Base-by-base conservation (phyloP, 2,113 vertebrate genomes). In the Entomyzon cyanotis region DNA sequence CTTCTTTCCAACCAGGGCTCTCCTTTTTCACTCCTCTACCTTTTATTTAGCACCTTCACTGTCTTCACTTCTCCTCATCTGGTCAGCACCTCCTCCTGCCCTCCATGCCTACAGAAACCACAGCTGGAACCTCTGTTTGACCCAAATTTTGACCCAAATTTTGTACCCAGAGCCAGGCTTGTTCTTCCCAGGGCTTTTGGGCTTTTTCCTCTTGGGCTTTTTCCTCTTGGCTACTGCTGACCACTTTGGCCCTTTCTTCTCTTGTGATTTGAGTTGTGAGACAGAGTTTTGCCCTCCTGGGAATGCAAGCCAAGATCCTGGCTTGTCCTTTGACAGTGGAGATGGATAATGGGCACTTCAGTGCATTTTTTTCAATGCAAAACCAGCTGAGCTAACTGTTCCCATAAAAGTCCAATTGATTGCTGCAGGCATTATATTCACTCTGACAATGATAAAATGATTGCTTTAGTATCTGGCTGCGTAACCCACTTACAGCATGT, bases 401-500 rank as follows among this genome's bases (percentile, higher is more conserved):
- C 87, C 88, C 55, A 83, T 96, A 84, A 93, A 96, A 96, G 78
- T 84, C 94, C 94, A 86, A 84, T 92, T 96, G 77, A 94, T 96
- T 96, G 87, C 84, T 94, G 82, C 68, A 93, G 89, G 81, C 93
- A 88, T 96, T 95, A 94, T 97, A 82, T 89, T 96, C 94, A 77
- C 94, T 93, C 77, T 97, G 96, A 96, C 94, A 96, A 91, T 95
- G 97, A 96, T 90, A 94, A 97, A 96, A 95, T 85, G 87, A 95
- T 95, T 93, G 82, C 73, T 96, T 91, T 87, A 96, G 95, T 93
- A 73, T 94, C 96, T 95, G 95, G 83, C 95, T 96, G 89, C 4
- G 19, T 93, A 96, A 95, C 93, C 85, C 87, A 81, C 93, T 95
- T 96, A 80, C 46, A 91, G 84, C 87, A 68, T 93, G 87, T 95